Percentiles rank a stretch among this genome's conserved stretches.
These are phyloP conservation scores for Lasioglossum lativentre DNA, from an alignment of 2,888 invertebrate species.

Conservation along the genomic window DNA sequence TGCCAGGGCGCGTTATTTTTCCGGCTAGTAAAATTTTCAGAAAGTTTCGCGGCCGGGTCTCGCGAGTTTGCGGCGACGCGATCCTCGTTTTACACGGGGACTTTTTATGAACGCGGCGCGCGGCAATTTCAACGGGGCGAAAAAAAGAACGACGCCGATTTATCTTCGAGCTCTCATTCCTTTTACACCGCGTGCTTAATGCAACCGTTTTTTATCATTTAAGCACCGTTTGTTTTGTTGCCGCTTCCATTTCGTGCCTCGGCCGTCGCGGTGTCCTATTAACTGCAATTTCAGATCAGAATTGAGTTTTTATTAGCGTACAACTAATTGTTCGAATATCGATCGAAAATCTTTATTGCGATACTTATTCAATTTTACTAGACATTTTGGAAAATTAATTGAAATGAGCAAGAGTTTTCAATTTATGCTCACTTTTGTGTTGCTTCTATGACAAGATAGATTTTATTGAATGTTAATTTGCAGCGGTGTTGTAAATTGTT, in stretches of 20 bases:
- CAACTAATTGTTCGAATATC: neutral
- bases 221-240: neutral
- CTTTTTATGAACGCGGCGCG: conserved; percentile 11
- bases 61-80: neutral
- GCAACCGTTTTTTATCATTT: conserved; percentile 5
- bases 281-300: neutral
- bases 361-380: neutral
- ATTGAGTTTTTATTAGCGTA: neutral
- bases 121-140: conserved; percentile 12
- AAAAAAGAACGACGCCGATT: conserved; percentile 12
- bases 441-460: too few relatives aligned
- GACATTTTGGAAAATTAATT: too few relatives aligned
- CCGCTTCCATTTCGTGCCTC: neutral
- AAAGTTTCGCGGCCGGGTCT: neutral
- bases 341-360: neutral
- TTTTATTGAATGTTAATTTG: too few relatives aligned
- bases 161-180: conserved; percentile 12
- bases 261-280: neutral
- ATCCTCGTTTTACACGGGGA: neutral
- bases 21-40: conserved; percentile 16
- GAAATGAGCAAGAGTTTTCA: too few relatives aligned
- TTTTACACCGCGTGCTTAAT: neutral
- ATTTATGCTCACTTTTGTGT: too few relatives aligned
- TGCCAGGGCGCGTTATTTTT: neutral
- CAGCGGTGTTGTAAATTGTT: too few relatives aligned